A percentile compares a stretch with the other conserved stretches of the same genome.
phyloP scores from a whole-genome alignment of 2,888 invertebrate genomes.

The Troilus luridus region DNA sequence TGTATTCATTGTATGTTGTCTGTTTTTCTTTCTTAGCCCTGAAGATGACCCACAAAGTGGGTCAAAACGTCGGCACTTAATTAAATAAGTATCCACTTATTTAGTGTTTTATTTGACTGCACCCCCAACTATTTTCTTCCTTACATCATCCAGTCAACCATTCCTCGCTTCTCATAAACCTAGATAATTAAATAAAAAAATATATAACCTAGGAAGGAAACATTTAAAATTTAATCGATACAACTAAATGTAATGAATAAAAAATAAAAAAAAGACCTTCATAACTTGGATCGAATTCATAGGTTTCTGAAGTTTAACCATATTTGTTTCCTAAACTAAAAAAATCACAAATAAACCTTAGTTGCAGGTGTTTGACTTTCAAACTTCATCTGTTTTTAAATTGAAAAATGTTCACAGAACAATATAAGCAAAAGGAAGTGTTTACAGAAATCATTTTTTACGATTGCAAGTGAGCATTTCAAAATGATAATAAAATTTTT shows the following conservation, averaged over 20 bases:
- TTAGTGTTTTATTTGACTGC: too few relatives aligned
- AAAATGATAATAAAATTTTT: not conserved
- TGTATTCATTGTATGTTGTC: too few relatives aligned
- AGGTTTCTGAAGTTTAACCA: not conserved
- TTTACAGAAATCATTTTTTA: not conserved
- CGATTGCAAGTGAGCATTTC: not conserved
- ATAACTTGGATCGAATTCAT: not conserved
- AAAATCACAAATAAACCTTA: not conserved
- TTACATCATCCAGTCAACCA: too few relatives aligned
- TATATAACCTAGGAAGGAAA: not conserved
- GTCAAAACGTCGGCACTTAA: too few relatives aligned
- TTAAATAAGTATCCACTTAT: too few relatives aligned
- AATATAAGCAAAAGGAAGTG: not conserved
- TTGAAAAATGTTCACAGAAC: not conserved
- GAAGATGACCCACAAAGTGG: too few relatives aligned
- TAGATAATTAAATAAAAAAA: too few relatives aligned
- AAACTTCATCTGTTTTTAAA: not conserved
- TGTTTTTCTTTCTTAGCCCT: too few relatives aligned
- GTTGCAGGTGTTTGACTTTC: not conserved
- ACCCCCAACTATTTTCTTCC: too few relatives aligned
- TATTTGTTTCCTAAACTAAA: not conserved
- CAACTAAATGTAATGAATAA: not conserved
- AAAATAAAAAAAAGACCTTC: not conserved
- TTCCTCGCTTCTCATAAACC: too few relatives aligned
- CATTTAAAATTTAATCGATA: not conserved